Evolutionary conservation across 2,113 vertebrate genomes (phyloP).

Genomic region (Larimichthys polyactis): DNA sequence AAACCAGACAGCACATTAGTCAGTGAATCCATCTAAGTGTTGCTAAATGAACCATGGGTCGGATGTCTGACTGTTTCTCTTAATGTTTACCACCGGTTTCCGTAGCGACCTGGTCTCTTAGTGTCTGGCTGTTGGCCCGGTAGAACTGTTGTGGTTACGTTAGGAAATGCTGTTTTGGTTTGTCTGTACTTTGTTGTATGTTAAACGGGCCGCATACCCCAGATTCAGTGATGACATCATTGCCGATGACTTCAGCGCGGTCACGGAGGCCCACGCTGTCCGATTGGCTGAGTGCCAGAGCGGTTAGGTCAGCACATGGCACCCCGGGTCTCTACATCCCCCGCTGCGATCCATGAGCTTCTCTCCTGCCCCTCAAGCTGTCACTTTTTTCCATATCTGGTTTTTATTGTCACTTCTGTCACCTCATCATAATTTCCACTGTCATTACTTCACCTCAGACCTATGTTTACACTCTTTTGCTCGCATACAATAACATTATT

Average conservation of each 20-base stretch:
- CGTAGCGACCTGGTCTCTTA: slow-evolving; percentile 88
- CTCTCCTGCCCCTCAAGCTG: slow-evolving; percentile 54
- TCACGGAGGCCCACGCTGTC: slow-evolving; percentile 74
- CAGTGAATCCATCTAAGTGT: slow-evolving; percentile 65
- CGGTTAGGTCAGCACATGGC: slow-evolving; percentile 93
- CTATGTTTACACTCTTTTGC: slow-evolving; percentile 21
- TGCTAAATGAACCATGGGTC: slow-evolving; percentile 79
- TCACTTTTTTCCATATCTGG: slow-evolving; percentile 36
- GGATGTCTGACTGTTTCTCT: slow-evolving; percentile 88
- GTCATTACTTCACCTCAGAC: slow-evolving; percentile 24
- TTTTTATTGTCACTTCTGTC: slow-evolving; percentile 24
- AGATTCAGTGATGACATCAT: slow-evolving; percentile 95
- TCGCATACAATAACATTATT: slow-evolving; percentile 7
- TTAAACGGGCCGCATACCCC: slow-evolving; percentile 84
- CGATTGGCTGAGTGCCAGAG: slow-evolving; percentile 79
- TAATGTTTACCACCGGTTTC: slow-evolving; percentile 90
- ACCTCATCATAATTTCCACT: slow-evolving; percentile 43
- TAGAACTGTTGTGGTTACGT: slow-evolving; percentile 95
- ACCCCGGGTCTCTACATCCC: slow-evolving; percentile 65
- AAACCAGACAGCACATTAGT: slow-evolving; percentile 64
- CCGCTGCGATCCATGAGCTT: slow-evolving; percentile 56
- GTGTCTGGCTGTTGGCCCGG: slow-evolving; percentile 88
- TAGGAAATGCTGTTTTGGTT: slow-evolving; percentile 83
- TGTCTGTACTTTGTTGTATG: slow-evolving; percentile 76
- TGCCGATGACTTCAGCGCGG: slow-evolving; percentile 82